A percentile compares a stretch with the other conserved stretches of the same genome.
Evolutionary conservation across 2,113 vertebrate species (phyloP).

Genomic region (Lophura nycthemera): DNA sequence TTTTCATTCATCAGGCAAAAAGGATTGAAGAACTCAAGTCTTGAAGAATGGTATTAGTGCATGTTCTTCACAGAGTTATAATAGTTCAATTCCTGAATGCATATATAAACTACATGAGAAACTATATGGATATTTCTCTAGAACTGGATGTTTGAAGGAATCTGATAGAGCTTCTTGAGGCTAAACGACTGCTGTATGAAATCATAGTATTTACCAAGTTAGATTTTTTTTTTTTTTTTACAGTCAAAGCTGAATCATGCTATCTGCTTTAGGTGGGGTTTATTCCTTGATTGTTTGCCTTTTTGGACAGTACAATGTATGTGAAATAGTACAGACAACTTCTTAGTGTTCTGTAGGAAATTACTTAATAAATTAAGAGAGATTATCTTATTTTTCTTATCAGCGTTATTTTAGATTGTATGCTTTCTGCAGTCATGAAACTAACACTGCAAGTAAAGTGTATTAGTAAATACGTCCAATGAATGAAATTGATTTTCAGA

Average conservation of each 20-base stretch:
- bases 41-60: neutral
- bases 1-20: neutral
- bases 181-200: neutral
- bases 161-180: neutral
- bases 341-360: neutral
- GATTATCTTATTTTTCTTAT: neutral
- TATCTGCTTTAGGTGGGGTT: neutral
- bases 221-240: neutral
- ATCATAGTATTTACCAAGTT: neutral
- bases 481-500: neutral
- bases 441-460: neutral
- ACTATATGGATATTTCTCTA: neutral
- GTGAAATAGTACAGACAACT: neutral
- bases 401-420: neutral
- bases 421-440: neutral
- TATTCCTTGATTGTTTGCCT: neutral
- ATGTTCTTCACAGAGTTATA: neutral
- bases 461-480: slow-evolving; percentile 11
- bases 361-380: neutral
- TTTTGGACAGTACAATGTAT: neutral
- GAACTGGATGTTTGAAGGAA: neutral
- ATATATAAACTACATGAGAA: neutral
- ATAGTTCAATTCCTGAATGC: neutral
- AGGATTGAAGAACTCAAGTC: neutral
- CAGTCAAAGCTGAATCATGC: slow-evolving; percentile 3